Evolutionary conservation across 1,140 invertebrate genomes (phyloP).

Genomic region (Drosophila arawakana): DNA sequence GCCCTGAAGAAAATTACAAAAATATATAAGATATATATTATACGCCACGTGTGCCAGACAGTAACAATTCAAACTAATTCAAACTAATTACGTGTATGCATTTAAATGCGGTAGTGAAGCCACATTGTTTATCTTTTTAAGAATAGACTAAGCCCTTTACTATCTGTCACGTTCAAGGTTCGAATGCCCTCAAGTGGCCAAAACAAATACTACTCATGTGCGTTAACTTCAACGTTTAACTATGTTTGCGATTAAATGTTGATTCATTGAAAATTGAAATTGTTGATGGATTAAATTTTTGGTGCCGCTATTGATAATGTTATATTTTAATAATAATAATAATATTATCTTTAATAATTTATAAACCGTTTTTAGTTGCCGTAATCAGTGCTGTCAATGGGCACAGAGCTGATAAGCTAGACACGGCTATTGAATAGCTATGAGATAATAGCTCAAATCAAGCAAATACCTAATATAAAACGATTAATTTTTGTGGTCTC

Average conservation of each 20-base stretch:
- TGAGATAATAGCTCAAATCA: constrained; percentile 3
- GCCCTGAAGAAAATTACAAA: constrained; percentile 5
- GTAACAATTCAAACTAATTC: neutral
- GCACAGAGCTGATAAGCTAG: neutral
- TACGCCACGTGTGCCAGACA: neutral
- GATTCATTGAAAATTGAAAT: neutral
- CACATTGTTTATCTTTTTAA: neutral
- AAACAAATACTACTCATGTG: constrained; percentile 6
- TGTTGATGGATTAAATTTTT: neutral
- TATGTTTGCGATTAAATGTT: neutral
- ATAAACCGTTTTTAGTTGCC: neutral
- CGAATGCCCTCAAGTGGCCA: neutral
- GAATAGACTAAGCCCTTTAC: constrained; percentile 1
- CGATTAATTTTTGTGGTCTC: neutral
- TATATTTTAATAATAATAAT: neutral
- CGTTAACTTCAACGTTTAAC: neutral
- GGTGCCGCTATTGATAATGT: neutral
- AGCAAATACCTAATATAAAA: neutral
- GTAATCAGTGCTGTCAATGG: constrained; percentile 21
- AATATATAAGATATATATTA: neutral
- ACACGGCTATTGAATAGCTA: neutral
- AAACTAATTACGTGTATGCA: neutral
- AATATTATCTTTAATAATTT: constrained; percentile 1
- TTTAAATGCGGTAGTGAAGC: neutral
- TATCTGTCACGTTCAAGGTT: neutral